Evolutionary conservation across 2,797 vertebrate genomes (phyloP), one percentile per base, ranked within the genome.

Genomic region (Argya squamiceps): DNA sequence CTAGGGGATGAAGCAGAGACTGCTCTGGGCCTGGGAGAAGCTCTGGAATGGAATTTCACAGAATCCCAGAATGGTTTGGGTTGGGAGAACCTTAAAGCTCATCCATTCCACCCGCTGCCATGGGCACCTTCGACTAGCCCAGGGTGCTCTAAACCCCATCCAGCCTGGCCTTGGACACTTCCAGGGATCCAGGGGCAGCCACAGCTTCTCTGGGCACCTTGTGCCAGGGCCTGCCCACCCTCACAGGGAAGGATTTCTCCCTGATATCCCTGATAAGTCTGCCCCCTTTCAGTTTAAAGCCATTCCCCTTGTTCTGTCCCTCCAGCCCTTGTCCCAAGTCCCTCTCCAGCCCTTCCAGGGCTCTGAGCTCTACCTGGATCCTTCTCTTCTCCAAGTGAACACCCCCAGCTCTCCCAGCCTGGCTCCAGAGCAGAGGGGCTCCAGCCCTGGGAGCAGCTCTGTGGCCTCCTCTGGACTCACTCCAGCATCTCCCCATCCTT

Each of bases 71-170:
- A 32, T 47, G 30, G 10, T 22, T 63, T 78, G 30, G 26, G 14
- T 34, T 41, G 20, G 8, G 19, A 77, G 39, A 5, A 22, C 10
- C 6, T 55, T 47, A 36, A 70, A 47, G 6, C 21, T 41, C 21
- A 41, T 47, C 41, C 15, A 8, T 5, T 26, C 6, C 34, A 44
- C 12, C 6, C 7, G 16, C 34, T 47, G 29, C 30, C n/a, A 12
- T 53, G 23, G 47, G 23, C 37, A 23, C 6, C 15, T 75, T 4
- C 30, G 41, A 12, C 18, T 12, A 0, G 0, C 3, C 26, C 69
- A 36, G 30, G 12, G 0, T 36, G 47, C 39, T 41, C 55, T 6
- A 12, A 36, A 2, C 7, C 46, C 77, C 0, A 0, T 46, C 39
- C 20, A 68, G 0, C 11, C 60, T 41, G 53, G 39, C 15, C 27